Base-by-base conservation (phyloP, 2,888 invertebrate species). In the Pristionchus arcanus region DNA sequence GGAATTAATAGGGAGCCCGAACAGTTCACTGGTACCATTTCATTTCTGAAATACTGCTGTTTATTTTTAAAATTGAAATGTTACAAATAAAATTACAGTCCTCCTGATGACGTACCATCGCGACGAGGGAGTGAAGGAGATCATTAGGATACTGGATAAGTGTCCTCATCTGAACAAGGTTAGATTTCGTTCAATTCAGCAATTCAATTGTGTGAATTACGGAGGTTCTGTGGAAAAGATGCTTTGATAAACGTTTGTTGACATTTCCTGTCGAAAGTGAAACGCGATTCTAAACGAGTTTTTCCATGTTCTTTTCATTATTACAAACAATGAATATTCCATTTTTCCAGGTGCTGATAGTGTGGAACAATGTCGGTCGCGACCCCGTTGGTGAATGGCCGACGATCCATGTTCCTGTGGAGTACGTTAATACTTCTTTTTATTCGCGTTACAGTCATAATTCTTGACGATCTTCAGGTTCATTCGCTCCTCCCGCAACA, bases 81-180 rank as follows among this genome's bases (percentile, higher is more conserved):
- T n/a, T n/a, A 77, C 13, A 21, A 42, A 77, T 77, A 25, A 28
- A 7, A n/a, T 68, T 21, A 9, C 81, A 81, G 81, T 81, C 25
- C 37, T 81, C n/a, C 37, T 81, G 9, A 42, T 81, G 37, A 81
- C 81, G 25, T 81, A 42, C 49, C 37, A 81, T 42, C 37, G 81
- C 5, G 81, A 81, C 42, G 81, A 81, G 49, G 81, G 81, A 42
- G 81, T 81, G 81, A 49, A 49, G 42, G 81, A 81, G 42, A 42
- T 81, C 49, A 49, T 81, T 81, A 21, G n/a, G n/a, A 42, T 21
- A 28, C 42, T 81, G 5, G 31, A 81, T 21, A 49, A n/a, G 21
- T 81, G 81, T 28, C 81, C 81, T 3, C 49, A 81, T 81, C 49
- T 81, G 25, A 49, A 42, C 25, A 81, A 81, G 42, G 81, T 81